phyloP scores from a whole-genome alignment of 2,113 vertebrate genomes.

The Stegostoma tigrinum region DNA sequence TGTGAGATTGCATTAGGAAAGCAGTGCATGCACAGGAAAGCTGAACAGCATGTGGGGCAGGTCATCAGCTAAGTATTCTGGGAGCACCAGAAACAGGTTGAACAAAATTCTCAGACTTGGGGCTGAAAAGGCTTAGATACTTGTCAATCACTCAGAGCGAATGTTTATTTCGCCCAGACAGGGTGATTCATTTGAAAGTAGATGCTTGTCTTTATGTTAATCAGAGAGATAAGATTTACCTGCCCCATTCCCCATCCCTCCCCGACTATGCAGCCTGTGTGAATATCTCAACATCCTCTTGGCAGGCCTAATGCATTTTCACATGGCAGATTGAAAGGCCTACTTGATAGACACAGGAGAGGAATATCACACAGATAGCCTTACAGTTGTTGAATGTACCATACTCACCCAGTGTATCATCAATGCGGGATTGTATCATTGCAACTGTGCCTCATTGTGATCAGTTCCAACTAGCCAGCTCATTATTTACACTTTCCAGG shows the following conservation, averaged over 20 bases:
- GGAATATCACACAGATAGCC: neutral
- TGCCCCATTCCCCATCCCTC: neutral
- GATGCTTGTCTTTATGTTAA: neutral
- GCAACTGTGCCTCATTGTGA: neutral
- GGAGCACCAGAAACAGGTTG: neutral
- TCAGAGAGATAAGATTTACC: neutral
- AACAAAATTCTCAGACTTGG: neutral
- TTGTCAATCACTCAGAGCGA: neutral
- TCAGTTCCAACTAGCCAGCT: constrained; percentile 18
- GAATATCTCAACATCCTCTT: neutral
- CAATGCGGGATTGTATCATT: neutral
- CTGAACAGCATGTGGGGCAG: neutral
- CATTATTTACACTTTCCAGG: neutral
- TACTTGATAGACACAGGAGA: neutral
- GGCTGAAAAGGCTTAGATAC: neutral
- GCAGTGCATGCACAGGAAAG: neutral
- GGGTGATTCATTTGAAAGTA: constrained; percentile 6
- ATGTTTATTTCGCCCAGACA: neutral
- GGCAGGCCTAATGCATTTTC: neutral
- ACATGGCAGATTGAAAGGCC: neutral
- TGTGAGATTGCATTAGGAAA: constrained; percentile 2
- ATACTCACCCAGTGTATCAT: neutral
- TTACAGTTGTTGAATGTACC: neutral
- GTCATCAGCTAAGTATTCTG: neutral
- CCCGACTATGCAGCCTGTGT: neutral